A percentile compares a stretch with the other conserved stretches of the same genome.
Evolutionary conservation across 2,888 invertebrate species (phyloP).

Genomic region (Drosophila nigricruria): DNA sequence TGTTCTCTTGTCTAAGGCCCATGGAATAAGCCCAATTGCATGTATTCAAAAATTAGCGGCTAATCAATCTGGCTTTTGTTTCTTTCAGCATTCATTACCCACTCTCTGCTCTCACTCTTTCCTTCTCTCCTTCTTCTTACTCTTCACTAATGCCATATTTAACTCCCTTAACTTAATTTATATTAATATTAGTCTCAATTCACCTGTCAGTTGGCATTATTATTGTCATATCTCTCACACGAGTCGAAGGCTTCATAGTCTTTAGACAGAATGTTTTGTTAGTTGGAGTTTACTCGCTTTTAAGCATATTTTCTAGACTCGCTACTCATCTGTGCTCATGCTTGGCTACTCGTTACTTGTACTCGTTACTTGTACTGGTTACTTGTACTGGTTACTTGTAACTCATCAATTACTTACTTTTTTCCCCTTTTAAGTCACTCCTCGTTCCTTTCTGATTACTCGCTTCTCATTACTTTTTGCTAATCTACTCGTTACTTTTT

Average conservation of each 20-base stretch:
- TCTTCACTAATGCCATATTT: no score
- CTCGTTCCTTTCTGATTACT: neutral
- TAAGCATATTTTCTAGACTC: no score
- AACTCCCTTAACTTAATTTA: no score
- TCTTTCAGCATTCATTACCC: neutral
- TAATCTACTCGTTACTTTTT: no score
- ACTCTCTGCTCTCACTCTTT: neutral
- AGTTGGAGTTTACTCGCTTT: no score
- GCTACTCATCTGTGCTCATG: neutral
- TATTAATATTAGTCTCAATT: no score
- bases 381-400: neutral
- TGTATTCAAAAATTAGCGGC: constrained; percentile 28
- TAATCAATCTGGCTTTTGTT: constrained; percentile 14
- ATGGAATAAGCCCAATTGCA: neutral
- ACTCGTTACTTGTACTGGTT: no score
- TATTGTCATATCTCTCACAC: no score
- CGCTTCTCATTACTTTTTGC: no score
- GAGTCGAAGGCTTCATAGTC: no score
- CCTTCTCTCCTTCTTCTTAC: neutral
- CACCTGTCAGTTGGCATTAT: no score
- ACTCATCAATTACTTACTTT: neutral
- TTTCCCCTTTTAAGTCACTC: neutral
- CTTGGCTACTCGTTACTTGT: neutral
- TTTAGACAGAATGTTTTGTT: no score
- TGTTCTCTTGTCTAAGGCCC: constrained; percentile 4